These are phyloP conservation scores for Channa argus DNA, from an alignment of 2,113 vertebrate species.

Conservation along the genomic window DNA sequence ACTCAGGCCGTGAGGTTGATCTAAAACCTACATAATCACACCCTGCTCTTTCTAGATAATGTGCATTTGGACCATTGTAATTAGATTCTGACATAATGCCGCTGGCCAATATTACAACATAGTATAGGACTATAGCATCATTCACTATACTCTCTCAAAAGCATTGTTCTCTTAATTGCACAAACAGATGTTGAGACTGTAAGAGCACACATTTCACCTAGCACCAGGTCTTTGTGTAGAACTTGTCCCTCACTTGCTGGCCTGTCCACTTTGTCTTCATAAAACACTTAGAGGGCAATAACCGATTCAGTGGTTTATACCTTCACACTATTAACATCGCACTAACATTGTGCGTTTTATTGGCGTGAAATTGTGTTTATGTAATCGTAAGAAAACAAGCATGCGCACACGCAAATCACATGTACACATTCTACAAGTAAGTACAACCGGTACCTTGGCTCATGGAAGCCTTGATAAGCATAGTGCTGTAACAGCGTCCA, in stretches of 20 bases:
- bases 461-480: slow-evolving; percentile 94
- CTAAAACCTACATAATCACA: slow-evolving; percentile 34
- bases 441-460: slow-evolving; percentile 88
- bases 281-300: slow-evolving; percentile 55
- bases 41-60: slow-evolving; percentile 37
- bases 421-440: background rate
- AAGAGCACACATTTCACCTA: no score
- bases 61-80: slow-evolving; percentile 9
- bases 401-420: background rate
- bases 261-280: slow-evolving; percentile 62
- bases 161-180: no score
- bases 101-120: slow-evolving; percentile 11
- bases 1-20: slow-evolving; percentile 48
- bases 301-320: slow-evolving; percentile 44
- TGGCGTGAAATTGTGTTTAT: slow-evolving; percentile 33
- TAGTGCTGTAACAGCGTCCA: slow-evolving; percentile 97
- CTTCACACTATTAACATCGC: slow-evolving; percentile 37
- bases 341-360: slow-evolving; percentile 36
- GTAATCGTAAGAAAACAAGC: background rate
- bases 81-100: slow-evolving; percentile 18
- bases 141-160: no score
- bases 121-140: no score
- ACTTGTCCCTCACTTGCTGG: slow-evolving; percentile 6
- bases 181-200: no score
- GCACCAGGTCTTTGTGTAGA: background rate